Base-by-base conservation (phyloP, 2,888 invertebrate species). In the Sericinus montela region DNA sequence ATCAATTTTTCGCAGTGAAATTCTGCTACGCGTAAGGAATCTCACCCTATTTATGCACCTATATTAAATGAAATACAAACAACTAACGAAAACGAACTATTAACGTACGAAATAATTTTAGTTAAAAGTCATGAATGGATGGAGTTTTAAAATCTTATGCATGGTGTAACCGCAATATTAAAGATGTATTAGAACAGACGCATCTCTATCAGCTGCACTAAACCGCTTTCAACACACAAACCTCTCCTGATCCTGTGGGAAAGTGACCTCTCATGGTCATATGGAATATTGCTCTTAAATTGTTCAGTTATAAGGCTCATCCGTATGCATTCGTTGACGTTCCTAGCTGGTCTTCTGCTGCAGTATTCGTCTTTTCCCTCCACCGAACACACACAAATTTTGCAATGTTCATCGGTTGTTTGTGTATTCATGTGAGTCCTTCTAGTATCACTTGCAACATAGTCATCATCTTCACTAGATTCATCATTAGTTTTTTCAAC, bases 321-420 rank as follows among this genome's bases (percentile, higher is more conserved):
- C 40, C 69, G 53, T 1, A 86, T 51, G 42, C 87, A 88, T 54
- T 87, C 87, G 41, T 87, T 86, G 0, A 82, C 60, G 39, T 74
- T 82, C 29, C 56, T 67, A 0, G 81, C 79, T 1, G 83, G 77
- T 60, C 85, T 69, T 3, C 63, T 68, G 0, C 62, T 69, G 43
- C 87, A 88, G 35, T 75, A 68, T 32, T 83, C 75, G 35, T 78
- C 60, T 55, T 69, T 72, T 0, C 83, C 87, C 1, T 75, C 72
- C 0, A 59, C 59, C 0, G 82, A 78, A 40, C 87, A 88, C 0
- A 84, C 69, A 39, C 87, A 88, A 0, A 86, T 60, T 42, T 65
- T 58, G 44, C 87, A 87, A 0, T 40, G 45, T 14, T 80, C 71
- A 9, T 77, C 72, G 6, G 68, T 59, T 0, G 59, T 56, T 2